Base-by-base conservation (phyloP, 2,888 invertebrate species). In the Tachina lurida region DNA sequence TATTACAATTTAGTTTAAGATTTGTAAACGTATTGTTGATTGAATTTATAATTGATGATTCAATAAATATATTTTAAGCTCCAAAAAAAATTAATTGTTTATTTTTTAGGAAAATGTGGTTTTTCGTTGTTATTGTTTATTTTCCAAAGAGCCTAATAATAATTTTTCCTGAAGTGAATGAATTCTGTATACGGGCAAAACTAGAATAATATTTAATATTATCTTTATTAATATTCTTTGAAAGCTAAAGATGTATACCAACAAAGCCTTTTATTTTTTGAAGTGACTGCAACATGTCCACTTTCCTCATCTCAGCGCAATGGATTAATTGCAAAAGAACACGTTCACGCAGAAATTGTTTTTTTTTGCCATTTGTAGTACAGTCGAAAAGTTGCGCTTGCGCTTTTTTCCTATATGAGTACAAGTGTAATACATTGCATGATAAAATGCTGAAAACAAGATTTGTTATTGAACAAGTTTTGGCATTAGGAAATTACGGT, bases 381-480 rank as follows among this genome's bases (percentile, higher is more conserved):
- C 9, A 58, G 47, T 75, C n/a, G 17, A 75, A 75, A 76, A 65
- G 31, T 45, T 76, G 56, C 41, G 47, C n/a, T 54, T 75, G 63
- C 15, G 52, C 12, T 31, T 54, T 63, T 74, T 67, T 47, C 41
- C 15, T 39, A 56, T 67, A 56, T 31, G 63, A 47, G 49, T 70
- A 62, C 70, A 70, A 70, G 52, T 62, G 70, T 52, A 78, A 78
- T 77, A 52, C 49, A 68, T 60, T 60, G 49, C 68, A 62, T 78
- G 62, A 43, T 78, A 62, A 78, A 73, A 60, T 73, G 39, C 17
- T 62, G 22, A 62, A 75, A 79, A 79, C 71, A 65, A 65, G 71
- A 79, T 71, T n/a, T 79, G 79, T 79, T 79, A 79, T 58, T 73
- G 65, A 80, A 80, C 79, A 73, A 80, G 79, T 80, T 78, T 78